Evolutionary conservation across 2,888 invertebrate species (phyloP), one percentile per base, ranked within the genome.

Genomic region (Melitaea athalia): DNA sequence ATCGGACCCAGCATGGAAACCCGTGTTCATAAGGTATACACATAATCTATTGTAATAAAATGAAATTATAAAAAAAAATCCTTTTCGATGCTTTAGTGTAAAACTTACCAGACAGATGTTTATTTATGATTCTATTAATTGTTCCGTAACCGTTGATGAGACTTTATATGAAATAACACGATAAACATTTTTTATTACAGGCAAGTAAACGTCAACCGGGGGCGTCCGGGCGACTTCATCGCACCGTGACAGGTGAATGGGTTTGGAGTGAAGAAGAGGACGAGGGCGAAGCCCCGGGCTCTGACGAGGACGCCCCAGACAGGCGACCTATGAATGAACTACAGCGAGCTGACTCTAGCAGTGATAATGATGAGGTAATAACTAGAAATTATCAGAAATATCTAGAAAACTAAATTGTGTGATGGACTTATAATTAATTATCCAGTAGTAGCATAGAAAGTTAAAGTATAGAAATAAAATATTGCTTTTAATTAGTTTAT

Each of bases 201-300:
- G 89, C 88, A 5, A 88, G 84, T 71, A 89, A 87, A 69, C 78
- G 83, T 43, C 85, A 86, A 57, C 76, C 84, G 7, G 86, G 97
- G 0, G 95, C 97, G 0, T 95, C 96, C 3, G 96, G 96, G 0
- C 93, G 96, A 8, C 89, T 98, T 47, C 98, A 98, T 85, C 95
- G 98, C 75, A 98, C 98, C 0, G 96, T 97, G 69, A 97, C 98
- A 0, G 98, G 98, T 0, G 98, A 98, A 81, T 99, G 99, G 99
- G 97, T 98, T 65, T 99, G 99, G 99, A 98, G 98, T 15, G 98
- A 98, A 72, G 97, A 97, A 78, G 98, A 98, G 77, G 88, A 86
- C 0, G 82, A 81, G 5, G 72, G 49, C 0, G 66, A 59, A 0
- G 79, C 77, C 0, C 71, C 61, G 0, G 64, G 61, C 0, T 83